Evolutionary conservation across 2,888 invertebrate species (phyloP), one percentile per base, ranked within the genome.

Genomic region (Hemithea aestivaria): DNA sequence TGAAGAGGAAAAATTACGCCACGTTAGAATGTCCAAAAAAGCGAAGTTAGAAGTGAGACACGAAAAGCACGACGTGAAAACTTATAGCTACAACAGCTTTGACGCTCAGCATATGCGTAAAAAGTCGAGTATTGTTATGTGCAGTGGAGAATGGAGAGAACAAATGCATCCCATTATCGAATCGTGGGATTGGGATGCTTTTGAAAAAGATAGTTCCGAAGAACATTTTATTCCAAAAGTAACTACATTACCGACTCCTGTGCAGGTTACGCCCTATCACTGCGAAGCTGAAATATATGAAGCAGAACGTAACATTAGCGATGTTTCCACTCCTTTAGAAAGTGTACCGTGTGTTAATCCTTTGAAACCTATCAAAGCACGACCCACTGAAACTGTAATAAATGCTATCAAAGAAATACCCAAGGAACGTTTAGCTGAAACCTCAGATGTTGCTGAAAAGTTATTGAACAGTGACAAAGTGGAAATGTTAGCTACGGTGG

Each of bases 161-260:
- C 87, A 91, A 56, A 83, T 90, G 45, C 90, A 91, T 57, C 90
- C 91, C 5, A 72, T 91, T 12, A 88, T 91, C 40, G 90, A 90
- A 56, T 87, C 89, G 1, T 89, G 91, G 78, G 90, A 92, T 58
- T 91, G 90, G 90, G 89, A 90, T 50, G 82, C 85, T 43, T 89
- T 91, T 65, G 91, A 91, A 66, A 89, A 89, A 57, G 90, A 91
- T 58, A 76, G 85, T 1, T 80, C 73, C 40, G 76, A 82, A 40
- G 87, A 89, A 8, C 83, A 87, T 39, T 80, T 79, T 22, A 58
- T 87, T 10, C 83, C 89, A n/a, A 72, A 77, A 66, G 66, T 73
- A 7, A 79, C 76, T 12, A 64, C 62, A 47, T 56, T 89, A 39
- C 90, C 89, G 1, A 72, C 73, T 20, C 89, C 89, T 2, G 73